Evolutionary conservation across 2,888 invertebrate genomes (phyloP).

Genomic region (Drosophila parthenogenetica): DNA sequence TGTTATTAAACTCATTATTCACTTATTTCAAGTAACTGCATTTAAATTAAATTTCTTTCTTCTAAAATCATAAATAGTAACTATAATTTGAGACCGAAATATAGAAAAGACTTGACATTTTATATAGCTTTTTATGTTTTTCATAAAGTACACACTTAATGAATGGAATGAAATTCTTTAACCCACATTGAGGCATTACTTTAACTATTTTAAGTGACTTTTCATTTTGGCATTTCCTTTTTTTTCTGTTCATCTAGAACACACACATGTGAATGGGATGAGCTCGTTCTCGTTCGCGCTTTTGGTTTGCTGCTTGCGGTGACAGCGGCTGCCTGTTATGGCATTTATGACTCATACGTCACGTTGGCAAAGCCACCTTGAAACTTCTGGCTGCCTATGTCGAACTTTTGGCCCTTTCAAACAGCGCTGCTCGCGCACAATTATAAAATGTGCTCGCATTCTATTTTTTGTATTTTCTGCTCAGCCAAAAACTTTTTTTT

Average conservation of each 20-base stretch:
- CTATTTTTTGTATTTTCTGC: constrained; percentile 25
- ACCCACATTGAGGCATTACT: constrained; percentile 17
- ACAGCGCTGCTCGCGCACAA: constrained; percentile 53
- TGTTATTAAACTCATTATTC: too few species aligned
- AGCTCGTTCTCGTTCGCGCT: not conserved
- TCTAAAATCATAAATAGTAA: too few species aligned
- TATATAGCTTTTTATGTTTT: not conserved
- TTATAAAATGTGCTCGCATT: constrained; percentile 67
- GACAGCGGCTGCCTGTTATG: constrained; percentile 49
- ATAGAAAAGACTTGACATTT: not conserved
- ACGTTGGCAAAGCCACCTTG: constrained; percentile 67
- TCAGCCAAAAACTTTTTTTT: constrained; percentile 15
- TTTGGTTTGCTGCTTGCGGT: constrained; percentile 6
- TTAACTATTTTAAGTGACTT: constrained; percentile 22
- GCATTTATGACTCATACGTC: constrained; percentile 76
- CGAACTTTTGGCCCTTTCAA: constrained; percentile 47
- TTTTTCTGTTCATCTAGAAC: constrained; percentile 16
- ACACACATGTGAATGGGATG: constrained; percentile 18
- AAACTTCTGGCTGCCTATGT: constrained; percentile 47
- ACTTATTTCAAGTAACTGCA: too few species aligned
- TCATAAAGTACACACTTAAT: not conserved
- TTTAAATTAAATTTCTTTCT: too few species aligned
- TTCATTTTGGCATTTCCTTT: constrained; percentile 18
- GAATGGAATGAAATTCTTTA: constrained; percentile 6
- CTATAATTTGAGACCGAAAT: not conserved